Evolutionary conservation across 2,888 invertebrate genomes (phyloP).

Genomic region (Nephrotoma flavescens): DNA sequence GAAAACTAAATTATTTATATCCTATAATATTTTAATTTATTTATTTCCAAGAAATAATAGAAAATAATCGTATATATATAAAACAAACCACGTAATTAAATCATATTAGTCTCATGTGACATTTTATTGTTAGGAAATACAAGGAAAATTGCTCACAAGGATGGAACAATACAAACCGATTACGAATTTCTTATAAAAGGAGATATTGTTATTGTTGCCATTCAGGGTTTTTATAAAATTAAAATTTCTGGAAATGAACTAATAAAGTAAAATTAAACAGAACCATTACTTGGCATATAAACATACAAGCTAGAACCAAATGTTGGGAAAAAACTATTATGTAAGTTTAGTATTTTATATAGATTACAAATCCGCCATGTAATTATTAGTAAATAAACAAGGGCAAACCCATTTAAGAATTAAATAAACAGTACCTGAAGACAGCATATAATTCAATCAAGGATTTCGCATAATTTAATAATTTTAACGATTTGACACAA

Average conservation of each 20-base stretch:
- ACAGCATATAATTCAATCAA: no score
- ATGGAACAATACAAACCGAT: background rate
- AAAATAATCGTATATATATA: background rate
- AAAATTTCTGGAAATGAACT: background rate
- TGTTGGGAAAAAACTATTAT: background rate
- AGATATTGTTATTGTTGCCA: background rate
- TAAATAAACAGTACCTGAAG: no score
- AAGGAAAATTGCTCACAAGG: background rate
- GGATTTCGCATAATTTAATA: no score
- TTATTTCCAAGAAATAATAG: background rate
- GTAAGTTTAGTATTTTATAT: background rate
- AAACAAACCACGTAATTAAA: background rate
- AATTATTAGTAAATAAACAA: no score
- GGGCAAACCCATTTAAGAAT: no score
- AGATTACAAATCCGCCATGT: no score
- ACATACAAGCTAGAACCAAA: no score
- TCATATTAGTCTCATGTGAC: background rate
- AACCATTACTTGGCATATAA: background rate
- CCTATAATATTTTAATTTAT: background rate
- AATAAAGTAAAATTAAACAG: background rate
- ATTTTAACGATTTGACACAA: no score
- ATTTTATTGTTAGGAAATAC: background rate
- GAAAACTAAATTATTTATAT: background rate
- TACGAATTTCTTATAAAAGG: background rate
- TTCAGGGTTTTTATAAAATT: background rate